Evolutionary conservation across 2,113 vertebrate species (phyloP), one percentile per base, ranked within the genome.

Genomic region (Mustela nigripes): DNA sequence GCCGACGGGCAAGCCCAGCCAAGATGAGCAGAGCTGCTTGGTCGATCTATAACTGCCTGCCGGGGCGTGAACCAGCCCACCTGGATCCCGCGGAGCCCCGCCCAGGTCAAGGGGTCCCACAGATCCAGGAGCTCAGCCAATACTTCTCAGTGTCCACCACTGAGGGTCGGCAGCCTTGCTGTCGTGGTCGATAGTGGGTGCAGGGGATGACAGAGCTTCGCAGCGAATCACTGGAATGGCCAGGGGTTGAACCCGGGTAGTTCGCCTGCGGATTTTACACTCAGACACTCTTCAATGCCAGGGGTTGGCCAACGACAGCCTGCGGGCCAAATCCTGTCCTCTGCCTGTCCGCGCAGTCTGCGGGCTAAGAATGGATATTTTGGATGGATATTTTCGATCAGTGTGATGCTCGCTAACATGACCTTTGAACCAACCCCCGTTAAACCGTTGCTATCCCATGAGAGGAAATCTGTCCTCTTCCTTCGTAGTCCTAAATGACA

Each of bases 91-190:
- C 31, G 14, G 60, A 96, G 26, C 26, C 48, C 4, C 2, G 39
- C 19, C 26, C 31, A 19, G 42, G 14, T 53, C 28, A 58, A 24
- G 9, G 60, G 3, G 15, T 21, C 63, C 24, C 8, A 7, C 73
- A 3, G 24, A 33, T 11, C 53, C 39, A 53, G 0, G 5, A 15
- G 42, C 53, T n/a, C 26, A 62, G 85, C 2, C 11, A 63, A 16
- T 39, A 16, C 28, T 50, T 76, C 71, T 95, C 11, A 7, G n/a
- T 28, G 28, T 1, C 26, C 12, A 45, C 24, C 14, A 11, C 62
- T 12, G 48, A 36, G 8, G 69, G 11, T 50, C 4, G 19, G 36
- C 10, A 11, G 62, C 28, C 2, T 48, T 8, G 1, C 7, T 0
- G 0, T n/a, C 39, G 19, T 26, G 8, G 28, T 39, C 19, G 53